Base-by-base conservation (phyloP, 2,113 vertebrate genomes). In the Strigops habroptila region DNA sequence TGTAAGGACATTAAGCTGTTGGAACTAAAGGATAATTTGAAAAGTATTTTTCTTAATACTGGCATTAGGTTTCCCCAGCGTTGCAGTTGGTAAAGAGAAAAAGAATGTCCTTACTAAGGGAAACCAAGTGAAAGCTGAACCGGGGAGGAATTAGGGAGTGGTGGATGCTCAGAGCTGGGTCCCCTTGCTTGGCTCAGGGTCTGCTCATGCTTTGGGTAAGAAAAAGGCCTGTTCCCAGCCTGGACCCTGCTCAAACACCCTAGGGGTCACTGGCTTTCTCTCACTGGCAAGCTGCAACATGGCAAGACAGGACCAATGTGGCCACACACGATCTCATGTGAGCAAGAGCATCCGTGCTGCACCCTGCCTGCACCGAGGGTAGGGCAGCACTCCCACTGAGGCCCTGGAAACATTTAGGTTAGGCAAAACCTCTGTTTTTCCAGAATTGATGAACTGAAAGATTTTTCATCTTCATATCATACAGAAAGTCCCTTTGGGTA, bases 81-180 rank as follows among this genome's bases (percentile, higher is more conserved):
- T 92, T 91, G 74, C 91, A 68, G 82, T 70, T 89, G 86, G 88
- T 93, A 89, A 49, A 77, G 74, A 91, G 91, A 91, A 96, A 83
- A 97, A 94, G 92, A 96, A 97, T 96, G 96, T 91, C 93, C 95
- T 96, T 93, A 96, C 93, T 95, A 95, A 94, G 93, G 91, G 86
- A 95, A 95, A 96, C 93, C 78, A 69, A 91, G 77, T 95, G 94
- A 97, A 95, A 97, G 71, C 81, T 88, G 93, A 97, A 94, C 91
- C 48, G 8, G 68, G 63, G 69, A 71, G 91, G 95, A 92, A 94
- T 96, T 95, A 95, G 48, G 60, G 43, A n/a, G 39, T 52, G 51
- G 49, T 94, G 48, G 91, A 83, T 71, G 71, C 52, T 93, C 16
- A 6, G 59, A 94, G 28, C 11, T 8, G 18, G 53, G 75, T 94